These are phyloP conservation scores for Emydura subglobosa DNA, from an alignment of 2,113 vertebrate species.

Conservation along the genomic window DNA sequence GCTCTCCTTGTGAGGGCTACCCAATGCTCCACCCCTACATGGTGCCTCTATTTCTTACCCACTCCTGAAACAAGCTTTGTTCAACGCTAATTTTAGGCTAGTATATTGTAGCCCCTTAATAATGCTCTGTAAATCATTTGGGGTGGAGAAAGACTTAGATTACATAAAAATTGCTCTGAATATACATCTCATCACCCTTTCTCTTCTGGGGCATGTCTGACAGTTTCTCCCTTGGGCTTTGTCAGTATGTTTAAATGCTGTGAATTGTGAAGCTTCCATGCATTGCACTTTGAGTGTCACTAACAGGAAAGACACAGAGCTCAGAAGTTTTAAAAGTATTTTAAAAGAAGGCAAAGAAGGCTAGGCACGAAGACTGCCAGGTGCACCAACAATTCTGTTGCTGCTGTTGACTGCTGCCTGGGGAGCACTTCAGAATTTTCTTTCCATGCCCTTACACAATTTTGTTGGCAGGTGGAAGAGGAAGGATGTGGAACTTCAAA, in stretches of 20 bases:
- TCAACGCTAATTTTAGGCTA: slow-evolving; percentile 40
- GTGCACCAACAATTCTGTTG: background rate
- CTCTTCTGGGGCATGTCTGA: slow-evolving; percentile 38
- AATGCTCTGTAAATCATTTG: slow-evolving; percentile 7
- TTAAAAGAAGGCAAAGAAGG: background rate
- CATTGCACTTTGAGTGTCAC: background rate
- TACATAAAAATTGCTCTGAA: background rate
- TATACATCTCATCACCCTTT: slow-evolving; percentile 6
- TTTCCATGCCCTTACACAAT: slow-evolving; percentile 30
- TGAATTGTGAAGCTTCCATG: background rate
- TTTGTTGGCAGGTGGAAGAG: background rate
- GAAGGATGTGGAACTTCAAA: slow-evolving; percentile 21
- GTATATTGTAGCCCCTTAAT: slow-evolving; percentile 1
- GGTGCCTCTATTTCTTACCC: background rate
- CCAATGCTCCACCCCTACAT: background rate
- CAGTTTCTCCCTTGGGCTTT: slow-evolving; percentile 40
- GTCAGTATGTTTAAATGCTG: background rate
- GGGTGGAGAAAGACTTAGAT: slow-evolving; percentile 29
- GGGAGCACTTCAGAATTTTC: slow-evolving; percentile 31
- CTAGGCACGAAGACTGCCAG: background rate
- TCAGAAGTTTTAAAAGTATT: background rate
- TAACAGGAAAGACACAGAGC: background rate
- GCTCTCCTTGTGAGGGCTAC: background rate
- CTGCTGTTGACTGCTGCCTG: fast-evolving
- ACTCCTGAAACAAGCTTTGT: background rate